These are phyloP conservation scores for Megatriorchis doriae DNA, from an alignment of 2,113 vertebrate species.

Conservation along the genomic window DNA sequence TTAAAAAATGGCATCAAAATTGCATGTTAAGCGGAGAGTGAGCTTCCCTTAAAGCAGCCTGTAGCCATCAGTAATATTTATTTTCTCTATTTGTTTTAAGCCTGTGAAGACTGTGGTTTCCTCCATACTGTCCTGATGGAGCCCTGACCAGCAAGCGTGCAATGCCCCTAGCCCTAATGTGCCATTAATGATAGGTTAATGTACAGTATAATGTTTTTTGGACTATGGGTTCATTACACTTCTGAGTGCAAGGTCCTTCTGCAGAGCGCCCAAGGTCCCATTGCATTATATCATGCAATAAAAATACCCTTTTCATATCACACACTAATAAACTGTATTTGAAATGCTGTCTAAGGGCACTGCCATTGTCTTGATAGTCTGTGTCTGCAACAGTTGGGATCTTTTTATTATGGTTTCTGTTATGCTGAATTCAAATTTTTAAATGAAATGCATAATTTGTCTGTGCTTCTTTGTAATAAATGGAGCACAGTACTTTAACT, in stretches of 20 bases:
- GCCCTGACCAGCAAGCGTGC: conserved; percentile 79
- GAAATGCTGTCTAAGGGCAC: conserved; percentile 74
- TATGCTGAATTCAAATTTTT: neutral
- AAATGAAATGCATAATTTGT: neutral
- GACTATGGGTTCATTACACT: conserved; percentile 82
- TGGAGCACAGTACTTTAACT: neutral
- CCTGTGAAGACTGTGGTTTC: conserved; percentile 64
- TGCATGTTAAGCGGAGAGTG: conserved; percentile 1
- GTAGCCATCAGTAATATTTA: conserved; percentile 70
- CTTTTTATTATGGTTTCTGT: conserved; percentile 34
- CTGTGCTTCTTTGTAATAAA: neutral
- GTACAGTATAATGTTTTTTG: conserved; percentile 80
- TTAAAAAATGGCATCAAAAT: neutral
- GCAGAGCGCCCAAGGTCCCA: conserved; percentile 78
- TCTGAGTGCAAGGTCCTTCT: conserved; percentile 80
- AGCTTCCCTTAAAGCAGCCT: conserved; percentile 62
- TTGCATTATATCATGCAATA: conserved; percentile 82
- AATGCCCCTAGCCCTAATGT: conserved; percentile 80
- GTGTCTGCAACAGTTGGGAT: conserved; percentile 71
- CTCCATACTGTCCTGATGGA: conserved; percentile 75
- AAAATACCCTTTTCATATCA: conserved; percentile 81
- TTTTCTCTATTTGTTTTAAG: conserved; percentile 75
- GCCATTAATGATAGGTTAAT: conserved; percentile 85
- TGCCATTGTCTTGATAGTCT: conserved; percentile 27
- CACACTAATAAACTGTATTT: conserved; percentile 83